Evolutionary conservation across 2,797 vertebrate genomes (phyloP).

Genomic region (Acanthopagrus latus): DNA sequence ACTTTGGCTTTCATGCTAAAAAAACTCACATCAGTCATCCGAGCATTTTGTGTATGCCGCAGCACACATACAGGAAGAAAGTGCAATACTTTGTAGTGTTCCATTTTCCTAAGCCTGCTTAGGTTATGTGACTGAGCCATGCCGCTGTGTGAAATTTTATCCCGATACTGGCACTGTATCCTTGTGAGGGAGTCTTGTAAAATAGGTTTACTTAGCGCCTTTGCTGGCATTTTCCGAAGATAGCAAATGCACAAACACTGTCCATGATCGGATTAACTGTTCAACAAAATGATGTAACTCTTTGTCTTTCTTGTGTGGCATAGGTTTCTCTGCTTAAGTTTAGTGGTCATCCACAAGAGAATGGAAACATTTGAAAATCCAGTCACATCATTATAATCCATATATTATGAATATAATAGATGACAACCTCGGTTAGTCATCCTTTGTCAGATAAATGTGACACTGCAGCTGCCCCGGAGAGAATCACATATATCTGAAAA

Average conservation of each 20-base stretch:
- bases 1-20: slow-evolving; percentile 71
- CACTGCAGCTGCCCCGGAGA: slow-evolving; percentile 56
- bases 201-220: slow-evolving; percentile 90
- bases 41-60: slow-evolving; percentile 68
- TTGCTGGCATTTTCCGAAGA: slow-evolving; percentile 89
- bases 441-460: slow-evolving; percentile 69
- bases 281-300: slow-evolving; percentile 90
- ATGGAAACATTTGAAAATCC: slow-evolving; percentile 60
- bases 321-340: slow-evolving; percentile 84
- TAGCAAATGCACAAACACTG: slow-evolving; percentile 88
- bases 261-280: slow-evolving; percentile 89
- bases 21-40: slow-evolving; percentile 73
- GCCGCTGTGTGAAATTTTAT: slow-evolving; percentile 89
- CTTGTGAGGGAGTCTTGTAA: slow-evolving; percentile 89
- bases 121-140: slow-evolving; percentile 87
- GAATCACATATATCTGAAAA: slow-evolving; percentile 59
- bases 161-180: slow-evolving; percentile 87
- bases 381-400: slow-evolving; percentile 77
- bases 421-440: slow-evolving; percentile 75
- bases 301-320: slow-evolving; percentile 88
- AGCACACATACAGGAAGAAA: slow-evolving; percentile 75
- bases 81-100: slow-evolving; percentile 84
- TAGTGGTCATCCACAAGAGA: slow-evolving; percentile 81
- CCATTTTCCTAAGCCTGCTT: slow-evolving; percentile 87
- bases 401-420: slow-evolving; percentile 70